Conservation (phyloP, 2,113 vertebrate species). For the Ellobius talpinus region DNA sequence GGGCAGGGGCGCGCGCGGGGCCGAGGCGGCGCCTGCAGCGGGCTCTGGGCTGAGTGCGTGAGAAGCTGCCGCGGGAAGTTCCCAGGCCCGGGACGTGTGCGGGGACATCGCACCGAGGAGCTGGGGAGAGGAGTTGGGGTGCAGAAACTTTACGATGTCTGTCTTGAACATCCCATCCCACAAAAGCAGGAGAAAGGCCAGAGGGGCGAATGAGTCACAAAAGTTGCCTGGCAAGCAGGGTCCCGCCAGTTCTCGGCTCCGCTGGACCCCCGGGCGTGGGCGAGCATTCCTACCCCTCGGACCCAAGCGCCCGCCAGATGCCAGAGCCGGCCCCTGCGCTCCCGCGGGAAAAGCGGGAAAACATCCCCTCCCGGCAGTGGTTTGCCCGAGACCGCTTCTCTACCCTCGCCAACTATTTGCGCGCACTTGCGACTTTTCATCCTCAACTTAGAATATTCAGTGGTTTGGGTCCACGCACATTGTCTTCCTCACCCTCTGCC, state of each 20-base stretch:
- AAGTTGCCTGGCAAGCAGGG: slow-evolving; percentile 51
- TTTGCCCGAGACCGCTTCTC: neutral
- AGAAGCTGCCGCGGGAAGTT: slow-evolving; percentile 37
- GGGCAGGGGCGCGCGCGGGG: neutral
- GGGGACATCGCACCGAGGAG: neutral
- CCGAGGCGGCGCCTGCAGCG: neutral
- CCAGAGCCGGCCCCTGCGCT: neutral
- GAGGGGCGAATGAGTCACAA: slow-evolving; percentile 56
- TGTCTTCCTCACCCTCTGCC: neutral
- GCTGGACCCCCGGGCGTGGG: slow-evolving; percentile 20
- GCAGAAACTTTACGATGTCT: neutral
- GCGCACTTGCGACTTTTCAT: neutral
- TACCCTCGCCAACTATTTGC: neutral
- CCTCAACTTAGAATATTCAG: neutral
- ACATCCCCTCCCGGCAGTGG: neutral
- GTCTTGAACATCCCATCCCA: slow-evolving; percentile 9
- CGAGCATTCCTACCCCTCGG: neutral
- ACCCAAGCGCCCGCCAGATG: neutral
- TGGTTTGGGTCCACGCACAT: neutral
- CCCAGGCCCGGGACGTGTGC: slow-evolving; percentile 2
- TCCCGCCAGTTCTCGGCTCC: slow-evolving; percentile 38
- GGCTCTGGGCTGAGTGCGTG: neutral
- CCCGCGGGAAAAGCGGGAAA: neutral
- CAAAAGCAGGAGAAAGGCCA: slow-evolving; percentile 23
- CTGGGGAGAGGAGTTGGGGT: neutral